These are phyloP conservation scores for Plutella xylostella DNA, from an alignment of 2,888 invertebrate species.

Conservation along the genomic window DNA sequence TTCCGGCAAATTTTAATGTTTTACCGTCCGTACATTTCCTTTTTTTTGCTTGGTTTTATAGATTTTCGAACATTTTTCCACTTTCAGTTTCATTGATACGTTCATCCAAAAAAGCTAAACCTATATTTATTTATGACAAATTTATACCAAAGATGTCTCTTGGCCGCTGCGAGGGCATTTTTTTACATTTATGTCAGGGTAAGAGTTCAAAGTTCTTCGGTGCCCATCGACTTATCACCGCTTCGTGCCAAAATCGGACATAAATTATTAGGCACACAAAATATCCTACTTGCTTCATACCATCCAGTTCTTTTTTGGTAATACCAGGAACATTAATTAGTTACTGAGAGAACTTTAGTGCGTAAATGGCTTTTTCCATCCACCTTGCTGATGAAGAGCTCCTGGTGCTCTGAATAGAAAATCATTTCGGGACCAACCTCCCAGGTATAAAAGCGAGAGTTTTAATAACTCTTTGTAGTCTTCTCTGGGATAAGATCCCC, in stretches of 20 bases:
- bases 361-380: background rate
- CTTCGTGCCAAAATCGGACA: background rate
- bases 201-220: background rate
- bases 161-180: background rate
- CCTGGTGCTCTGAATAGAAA: background rate
- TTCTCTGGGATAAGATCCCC: background rate
- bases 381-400: background rate
- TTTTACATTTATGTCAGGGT: background rate
- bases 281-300: background rate
- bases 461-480: background rate
- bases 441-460: background rate
- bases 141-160: slow-evolving; percentile 1
- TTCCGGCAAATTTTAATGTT: background rate
- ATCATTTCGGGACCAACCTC: background rate
- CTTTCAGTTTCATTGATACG: background rate
- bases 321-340: background rate
- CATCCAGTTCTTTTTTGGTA: background rate
- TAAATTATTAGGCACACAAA: background rate
- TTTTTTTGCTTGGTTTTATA: too few species aligned
- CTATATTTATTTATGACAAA: background rate
- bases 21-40: background rate
- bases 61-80: background rate
- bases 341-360: background rate
- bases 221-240: background rate
- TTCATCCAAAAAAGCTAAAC: slow-evolving; percentile 1